phyloP scores from a whole-genome alignment of 2,113 vertebrate genomes.

The Hyperoodon ampullatus region DNA sequence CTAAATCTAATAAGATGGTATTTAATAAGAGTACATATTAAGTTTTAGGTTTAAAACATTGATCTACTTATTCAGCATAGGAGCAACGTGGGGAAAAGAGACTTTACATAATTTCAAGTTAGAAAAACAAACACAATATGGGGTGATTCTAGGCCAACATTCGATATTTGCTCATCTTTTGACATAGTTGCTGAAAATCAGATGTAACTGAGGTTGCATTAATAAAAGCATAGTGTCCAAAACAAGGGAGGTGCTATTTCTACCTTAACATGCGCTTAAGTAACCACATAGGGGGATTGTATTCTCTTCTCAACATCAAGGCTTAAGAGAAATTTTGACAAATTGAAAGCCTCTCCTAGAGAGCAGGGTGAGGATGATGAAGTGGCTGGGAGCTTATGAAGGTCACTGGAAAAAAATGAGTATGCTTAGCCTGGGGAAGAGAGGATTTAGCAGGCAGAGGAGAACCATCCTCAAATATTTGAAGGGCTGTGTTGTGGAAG shows the following conservation, averaged over 20 bases:
- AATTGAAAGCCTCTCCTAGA: not conserved
- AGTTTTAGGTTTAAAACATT: not conserved
- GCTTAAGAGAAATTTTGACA: slow-evolving; percentile 24
- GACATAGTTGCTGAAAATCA: not conserved
- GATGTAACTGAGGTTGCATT: not conserved
- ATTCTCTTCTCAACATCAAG: not conserved
- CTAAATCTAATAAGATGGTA: not conserved
- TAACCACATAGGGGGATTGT: not conserved
- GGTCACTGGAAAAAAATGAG: slow-evolving; percentile 53
- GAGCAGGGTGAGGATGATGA: not conserved
- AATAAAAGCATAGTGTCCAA: not conserved
- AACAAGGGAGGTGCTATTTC: not conserved
- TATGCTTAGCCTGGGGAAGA: slow-evolving; percentile 50
- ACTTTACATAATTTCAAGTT: not conserved
- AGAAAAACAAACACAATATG: not conserved
- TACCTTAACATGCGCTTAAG: not conserved
- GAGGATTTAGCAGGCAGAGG: not conserved
- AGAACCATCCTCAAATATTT: slow-evolving; percentile 56
- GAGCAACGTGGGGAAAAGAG: not conserved
- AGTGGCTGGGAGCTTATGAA: slow-evolving; percentile 36
- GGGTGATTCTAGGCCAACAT: rapidly evolving
- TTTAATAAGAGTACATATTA: not conserved
- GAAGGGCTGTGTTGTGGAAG: slow-evolving; percentile 56
- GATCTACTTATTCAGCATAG: not conserved
- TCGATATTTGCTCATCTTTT: not conserved